Conservation (phyloP, 2,113 vertebrate species). For the Elachura formosa region DNA sequence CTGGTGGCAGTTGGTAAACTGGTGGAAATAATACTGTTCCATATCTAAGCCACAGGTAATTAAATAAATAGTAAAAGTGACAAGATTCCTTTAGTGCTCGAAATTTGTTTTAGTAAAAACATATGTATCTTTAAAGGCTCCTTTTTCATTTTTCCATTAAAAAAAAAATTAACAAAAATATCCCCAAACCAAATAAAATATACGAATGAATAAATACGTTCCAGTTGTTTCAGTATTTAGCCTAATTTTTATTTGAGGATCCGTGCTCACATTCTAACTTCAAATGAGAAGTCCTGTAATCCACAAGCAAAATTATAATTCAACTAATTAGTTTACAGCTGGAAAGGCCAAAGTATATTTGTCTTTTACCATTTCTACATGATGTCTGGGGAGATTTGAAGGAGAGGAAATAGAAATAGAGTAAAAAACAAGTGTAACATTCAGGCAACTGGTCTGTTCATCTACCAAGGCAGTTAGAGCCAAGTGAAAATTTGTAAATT, state of each 20-base stretch:
- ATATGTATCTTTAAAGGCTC: accelerated
- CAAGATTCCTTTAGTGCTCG: neutral
- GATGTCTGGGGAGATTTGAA: neutral
- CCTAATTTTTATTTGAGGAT: neutral
- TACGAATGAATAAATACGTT: neutral
- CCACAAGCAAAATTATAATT: neutral
- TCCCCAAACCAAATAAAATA: neutral
- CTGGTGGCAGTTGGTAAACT: neutral
- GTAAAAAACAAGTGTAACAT: neutral
- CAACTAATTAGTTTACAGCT: neutral
- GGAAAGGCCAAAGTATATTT: neutral
- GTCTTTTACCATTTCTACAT: neutral
- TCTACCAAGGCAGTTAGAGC: neutral
- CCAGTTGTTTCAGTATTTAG: accelerated
- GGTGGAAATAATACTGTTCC: neutral
- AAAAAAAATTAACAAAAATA: neutral
- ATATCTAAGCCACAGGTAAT: neutral
- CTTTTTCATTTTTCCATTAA: neutral
- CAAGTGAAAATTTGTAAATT: neutral
- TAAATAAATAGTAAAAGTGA: neutral
- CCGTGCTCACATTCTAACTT: accelerated
- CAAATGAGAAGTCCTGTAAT: neutral
- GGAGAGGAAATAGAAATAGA: neutral
- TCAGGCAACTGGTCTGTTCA: neutral
- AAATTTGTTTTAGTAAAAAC: accelerated